Evolutionary conservation across 2,888 invertebrate species (phyloP), one percentile per base, ranked within the genome.

Genomic region (Hipparchia semele): DNA sequence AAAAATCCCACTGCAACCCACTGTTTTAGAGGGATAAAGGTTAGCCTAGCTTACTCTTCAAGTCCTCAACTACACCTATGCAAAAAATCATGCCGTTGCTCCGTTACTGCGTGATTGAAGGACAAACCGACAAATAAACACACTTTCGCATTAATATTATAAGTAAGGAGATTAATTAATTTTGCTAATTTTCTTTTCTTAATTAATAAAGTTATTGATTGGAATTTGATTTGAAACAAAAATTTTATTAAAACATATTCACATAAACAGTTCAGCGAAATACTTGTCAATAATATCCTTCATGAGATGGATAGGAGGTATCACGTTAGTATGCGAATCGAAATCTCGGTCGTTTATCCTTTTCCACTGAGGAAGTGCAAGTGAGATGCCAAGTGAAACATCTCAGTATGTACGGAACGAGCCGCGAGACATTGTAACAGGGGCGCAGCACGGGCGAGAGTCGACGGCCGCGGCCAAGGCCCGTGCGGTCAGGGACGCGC

Each of bases 391-490:
- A 66, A 61, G 70, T 62, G 67, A n/a, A 60, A 67, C 68, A 64
- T 71, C 70, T 72, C 56, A 53, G 60, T 33, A 45, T 60, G 39
- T 54, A 68, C 58, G 61, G 74, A 70, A 74, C 73, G 59, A 64
- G 68, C 73, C 66, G 75, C 75, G 65, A 74, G 72, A 74, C 74
- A 75, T 80, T 72, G 76, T 75, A 77, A 77, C 75, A 76, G 78
- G 76, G 77, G 74, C 76, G 77, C 77, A 77, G 76, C 76, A 79
- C 75, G 76, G 79, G 78, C 79, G 78, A 73, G 84, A 86, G 90
- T 91, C 91, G 90, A 84, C 87, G 91, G 82, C 90, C 92, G 87
- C 87, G 77, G 81, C 86, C 92, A 92, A 92, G 92, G 92, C 87
- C 90, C 84, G 82, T 79, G 76, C 90, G 91, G 90, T 91, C 92